Base-by-base conservation (phyloP, 2,888 invertebrate species). In the Tinea trinotella region DNA sequence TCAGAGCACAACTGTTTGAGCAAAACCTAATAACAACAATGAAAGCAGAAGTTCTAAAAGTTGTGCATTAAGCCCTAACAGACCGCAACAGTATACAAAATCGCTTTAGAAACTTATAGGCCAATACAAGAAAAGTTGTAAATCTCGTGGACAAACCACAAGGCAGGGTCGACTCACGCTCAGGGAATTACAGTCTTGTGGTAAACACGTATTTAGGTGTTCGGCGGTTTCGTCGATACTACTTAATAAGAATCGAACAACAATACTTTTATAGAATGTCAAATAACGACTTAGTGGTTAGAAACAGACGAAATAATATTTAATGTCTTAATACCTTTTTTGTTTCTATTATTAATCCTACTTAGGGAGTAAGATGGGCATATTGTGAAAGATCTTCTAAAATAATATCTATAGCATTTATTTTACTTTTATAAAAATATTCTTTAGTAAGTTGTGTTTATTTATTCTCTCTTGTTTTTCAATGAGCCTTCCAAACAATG, bases 41-140 rank as follows among this genome's bases (percentile, higher is more conserved):
- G 30, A 30, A 30, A 7, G 3, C n/a, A 30, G 30, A 40, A 40
- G 40, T 13, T 40, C 40, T 48, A 48, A 19, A 48, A 48, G 48
- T 48, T 48, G 48, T 20, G 15, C 24, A 12, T n/a, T 68, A 68
- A 65, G 67, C 64, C 65, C 59, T 52, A 58, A 59, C 60, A 61
- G 62, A 62, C 64, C 59, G 56, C 59, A 58, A 59, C 22, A 53
- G 44, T 24, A n/a, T n/a, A 54, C 50, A 35, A 20, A 54, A 54
- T 50, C 35, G 50, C 50, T 54, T 50, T 36, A 22, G 30, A 34
- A 55, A 57, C 52, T 56, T 54, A 52, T 36, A 53, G 55, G 24
- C 71, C 74, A 72, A 79, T 76, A 74, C 71, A 73, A 76, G 75
- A 75, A 76, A 81, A 81, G 78, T 82, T 79, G 68, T 71, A 76